Evolutionary conservation across 2,113 vertebrate species (phyloP).

Genomic region (Actinemys pallida): DNA sequence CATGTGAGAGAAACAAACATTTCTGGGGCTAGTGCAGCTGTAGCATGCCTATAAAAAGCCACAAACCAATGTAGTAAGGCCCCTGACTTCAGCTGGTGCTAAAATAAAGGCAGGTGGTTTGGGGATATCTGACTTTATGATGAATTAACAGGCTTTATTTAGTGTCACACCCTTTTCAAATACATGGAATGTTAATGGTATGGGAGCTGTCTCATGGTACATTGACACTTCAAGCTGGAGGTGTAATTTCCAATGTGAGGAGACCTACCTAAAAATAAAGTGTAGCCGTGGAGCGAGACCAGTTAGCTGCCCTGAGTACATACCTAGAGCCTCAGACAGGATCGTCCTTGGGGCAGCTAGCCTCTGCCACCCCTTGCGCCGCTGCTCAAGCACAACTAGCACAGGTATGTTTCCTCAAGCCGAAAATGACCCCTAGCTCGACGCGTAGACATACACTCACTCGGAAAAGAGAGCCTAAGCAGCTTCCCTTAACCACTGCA

Average conservation of each 20-base stretch:
- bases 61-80: background rate
- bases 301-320: background rate
- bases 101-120: background rate
- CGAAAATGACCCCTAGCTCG: background rate
- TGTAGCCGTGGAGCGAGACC: background rate
- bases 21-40: background rate
- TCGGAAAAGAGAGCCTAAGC: background rate
- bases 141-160: conserved; percentile 1
- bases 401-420: no score
- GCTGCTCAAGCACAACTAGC: background rate
- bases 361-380: background rate
- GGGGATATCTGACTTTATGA: background rate
- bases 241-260: background rate
- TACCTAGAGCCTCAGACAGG: background rate
- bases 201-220: background rate
- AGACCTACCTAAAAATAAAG: background rate
- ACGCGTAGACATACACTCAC: background rate
- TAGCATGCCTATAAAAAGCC: background rate
- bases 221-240: background rate
- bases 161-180: conserved; percentile 10
- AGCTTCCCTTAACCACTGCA: fast-evolving
- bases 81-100: fast-evolving
- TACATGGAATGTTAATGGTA: fast-evolving
- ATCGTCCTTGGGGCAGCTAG: background rate
- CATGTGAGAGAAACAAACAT: fast-evolving